Percentiles rank a stretch among this genome's conserved stretches.
phyloP scores from a whole-genome alignment of 2,888 invertebrate species.

The Callyntrura sp. region DNA sequence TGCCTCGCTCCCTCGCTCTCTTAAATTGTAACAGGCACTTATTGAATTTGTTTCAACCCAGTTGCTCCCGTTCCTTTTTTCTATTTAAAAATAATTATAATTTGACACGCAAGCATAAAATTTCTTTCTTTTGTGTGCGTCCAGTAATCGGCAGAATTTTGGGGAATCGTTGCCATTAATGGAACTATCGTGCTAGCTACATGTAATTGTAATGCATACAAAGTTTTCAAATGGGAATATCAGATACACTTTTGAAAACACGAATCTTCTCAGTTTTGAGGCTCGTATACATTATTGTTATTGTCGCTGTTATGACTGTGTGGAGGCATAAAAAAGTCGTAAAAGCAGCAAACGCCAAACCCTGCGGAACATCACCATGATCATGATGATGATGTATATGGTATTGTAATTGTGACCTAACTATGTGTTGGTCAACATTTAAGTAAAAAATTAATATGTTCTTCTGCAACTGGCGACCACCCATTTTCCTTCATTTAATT shows the following conservation, averaged over 20 bases:
- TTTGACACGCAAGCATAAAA: constrained; percentile 74
- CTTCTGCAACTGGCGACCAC: constrained; percentile 43
- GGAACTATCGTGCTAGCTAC: too few species aligned
- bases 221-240: not conserved
- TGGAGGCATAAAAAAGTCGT: constrained; percentile 22
- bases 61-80: constrained; percentile 59
- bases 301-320: too few species aligned
- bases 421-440: constrained; percentile 33
- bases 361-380: too few species aligned
- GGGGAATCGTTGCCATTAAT: not conserved
- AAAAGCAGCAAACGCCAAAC: too few species aligned
- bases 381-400: constrained; percentile 10
- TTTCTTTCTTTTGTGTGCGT: constrained; percentile 22
- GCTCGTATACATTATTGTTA: not conserved
- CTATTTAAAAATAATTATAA: constrained; percentile 68
- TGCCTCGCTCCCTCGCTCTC: constrained; percentile 50
- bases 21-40: constrained; percentile 66
- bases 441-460: constrained; percentile 53
- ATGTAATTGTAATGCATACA: not conserved
- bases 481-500: constrained; percentile 43
- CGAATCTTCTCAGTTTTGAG: not conserved
- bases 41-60: constrained; percentile 77
- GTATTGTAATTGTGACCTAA: constrained; percentile 53
- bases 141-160: constrained; percentile 21
- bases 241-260: not conserved